phyloP scores from a whole-genome alignment of 2,113 vertebrate species.

The Stercorarius parasiticus region DNA sequence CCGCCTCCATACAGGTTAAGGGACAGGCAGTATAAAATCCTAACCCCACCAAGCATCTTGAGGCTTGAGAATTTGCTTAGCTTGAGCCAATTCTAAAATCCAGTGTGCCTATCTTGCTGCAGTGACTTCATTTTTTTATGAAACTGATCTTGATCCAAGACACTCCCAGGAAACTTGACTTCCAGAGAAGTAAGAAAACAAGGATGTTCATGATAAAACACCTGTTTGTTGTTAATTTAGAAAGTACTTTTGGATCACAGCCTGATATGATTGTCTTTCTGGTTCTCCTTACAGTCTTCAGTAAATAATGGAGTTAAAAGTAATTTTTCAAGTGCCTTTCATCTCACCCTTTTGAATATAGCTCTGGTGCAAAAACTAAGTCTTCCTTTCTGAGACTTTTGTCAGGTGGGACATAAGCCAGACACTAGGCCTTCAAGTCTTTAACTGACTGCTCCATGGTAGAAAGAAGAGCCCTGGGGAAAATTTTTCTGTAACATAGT shows the following conservation, averaged over 20 bases:
- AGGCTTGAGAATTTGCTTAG: neutral
- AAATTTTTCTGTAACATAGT: neutral
- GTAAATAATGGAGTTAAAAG: neutral
- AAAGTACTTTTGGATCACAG: neutral
- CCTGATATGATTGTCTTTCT: neutral
- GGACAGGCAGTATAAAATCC: neutral
- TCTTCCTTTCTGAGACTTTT: neutral
- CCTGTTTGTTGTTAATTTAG: slow-evolving; percentile 23
- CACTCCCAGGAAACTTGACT: slow-evolving; percentile 21
- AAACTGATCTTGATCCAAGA: neutral
- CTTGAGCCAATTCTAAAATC: neutral
- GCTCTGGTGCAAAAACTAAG: neutral
- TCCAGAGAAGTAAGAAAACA: neutral
- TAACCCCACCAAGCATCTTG: neutral
- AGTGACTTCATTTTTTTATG: neutral
- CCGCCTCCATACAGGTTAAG: neutral
- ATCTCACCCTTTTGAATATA: neutral
- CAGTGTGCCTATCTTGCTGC: neutral
- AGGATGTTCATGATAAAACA: neutral
- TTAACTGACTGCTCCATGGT: neutral
- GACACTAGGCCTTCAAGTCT: neutral
- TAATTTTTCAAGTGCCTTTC: slow-evolving; percentile 8
- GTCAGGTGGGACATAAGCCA: neutral
- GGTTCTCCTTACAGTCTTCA: neutral
- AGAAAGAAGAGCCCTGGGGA: neutral